phyloP scores from a whole-genome alignment of 92 coral and sea anemone species.

The Anthopleura xanthogrammica region DNA sequence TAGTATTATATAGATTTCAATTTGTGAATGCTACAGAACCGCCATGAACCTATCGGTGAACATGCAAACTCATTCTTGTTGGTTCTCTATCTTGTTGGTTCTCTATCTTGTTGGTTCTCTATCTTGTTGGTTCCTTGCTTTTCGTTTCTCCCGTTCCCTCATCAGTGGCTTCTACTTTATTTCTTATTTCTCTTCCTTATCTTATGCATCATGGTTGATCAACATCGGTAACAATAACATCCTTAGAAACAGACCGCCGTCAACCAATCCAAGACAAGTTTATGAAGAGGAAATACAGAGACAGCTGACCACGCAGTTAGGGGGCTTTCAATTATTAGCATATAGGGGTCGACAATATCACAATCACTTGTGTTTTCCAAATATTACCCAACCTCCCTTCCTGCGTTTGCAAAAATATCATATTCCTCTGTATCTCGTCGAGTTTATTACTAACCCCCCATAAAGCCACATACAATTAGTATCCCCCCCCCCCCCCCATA shows the following conservation, averaged over 20 bases:
- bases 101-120: too few relatives aligned
- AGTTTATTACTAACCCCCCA: too few relatives aligned
- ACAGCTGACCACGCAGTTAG: background rate
- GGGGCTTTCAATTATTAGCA: too few relatives aligned
- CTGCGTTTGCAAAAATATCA: too few relatives aligned
- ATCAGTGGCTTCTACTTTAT: background rate
- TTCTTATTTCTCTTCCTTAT: background rate
- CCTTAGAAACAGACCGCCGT: background rate
- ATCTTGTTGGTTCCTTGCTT: background rate
- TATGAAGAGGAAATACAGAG: background rate
- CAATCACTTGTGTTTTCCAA: too few relatives aligned
- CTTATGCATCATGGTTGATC: background rate
- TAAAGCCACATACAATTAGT: too few relatives aligned
- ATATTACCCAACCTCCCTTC: too few relatives aligned
- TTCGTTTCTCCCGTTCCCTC: background rate
- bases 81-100: too few relatives aligned
- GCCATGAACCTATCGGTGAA: background rate
- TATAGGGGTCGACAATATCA: too few relatives aligned
- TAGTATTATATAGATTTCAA: too few relatives aligned
- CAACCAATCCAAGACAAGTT: too few relatives aligned
- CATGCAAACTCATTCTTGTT: background rate
- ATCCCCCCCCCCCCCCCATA: background rate
- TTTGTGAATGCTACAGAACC: background rate
- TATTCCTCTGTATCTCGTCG: too few relatives aligned
- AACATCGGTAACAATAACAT: background rate